Evolutionary conservation across 2,888 invertebrate genomes (phyloP).

Genomic region (Hyposoter dolosus): DNA sequence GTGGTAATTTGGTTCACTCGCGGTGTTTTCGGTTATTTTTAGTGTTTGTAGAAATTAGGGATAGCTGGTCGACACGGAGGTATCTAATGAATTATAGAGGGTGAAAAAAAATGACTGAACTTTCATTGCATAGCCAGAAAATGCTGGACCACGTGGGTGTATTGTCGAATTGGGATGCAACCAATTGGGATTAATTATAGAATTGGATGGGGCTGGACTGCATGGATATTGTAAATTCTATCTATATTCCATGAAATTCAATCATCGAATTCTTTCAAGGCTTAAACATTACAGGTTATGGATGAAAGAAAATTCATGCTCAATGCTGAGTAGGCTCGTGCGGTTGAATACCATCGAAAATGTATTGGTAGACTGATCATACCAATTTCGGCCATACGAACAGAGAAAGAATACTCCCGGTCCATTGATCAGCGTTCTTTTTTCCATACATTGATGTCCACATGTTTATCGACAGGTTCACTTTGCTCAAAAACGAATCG

Average conservation of each 20-base stretch:
- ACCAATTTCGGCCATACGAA: neutral
- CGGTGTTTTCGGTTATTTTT: neutral
- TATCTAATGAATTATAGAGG: neutral
- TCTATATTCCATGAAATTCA: neutral
- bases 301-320: neutral
- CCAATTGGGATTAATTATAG: neutral
- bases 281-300: neutral
- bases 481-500: neutral
- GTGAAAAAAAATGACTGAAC: neutral
- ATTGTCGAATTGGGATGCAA: neutral
- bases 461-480: neutral
- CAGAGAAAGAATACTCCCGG: neutral
- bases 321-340: neutral
- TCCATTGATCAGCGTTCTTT: neutral
- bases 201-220: neutral
- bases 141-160: neutral
- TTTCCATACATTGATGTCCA: neutral
- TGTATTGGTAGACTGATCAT: neutral
- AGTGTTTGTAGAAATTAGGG: neutral
- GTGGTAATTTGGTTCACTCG: conserved; percentile 13
- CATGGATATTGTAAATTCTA: neutral
- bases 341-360: neutral
- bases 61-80: neutral
- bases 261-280: neutral
- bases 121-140: neutral